phyloP scores from a whole-genome alignment of 2,888 invertebrate species.

The Choreutis nemorana region DNA sequence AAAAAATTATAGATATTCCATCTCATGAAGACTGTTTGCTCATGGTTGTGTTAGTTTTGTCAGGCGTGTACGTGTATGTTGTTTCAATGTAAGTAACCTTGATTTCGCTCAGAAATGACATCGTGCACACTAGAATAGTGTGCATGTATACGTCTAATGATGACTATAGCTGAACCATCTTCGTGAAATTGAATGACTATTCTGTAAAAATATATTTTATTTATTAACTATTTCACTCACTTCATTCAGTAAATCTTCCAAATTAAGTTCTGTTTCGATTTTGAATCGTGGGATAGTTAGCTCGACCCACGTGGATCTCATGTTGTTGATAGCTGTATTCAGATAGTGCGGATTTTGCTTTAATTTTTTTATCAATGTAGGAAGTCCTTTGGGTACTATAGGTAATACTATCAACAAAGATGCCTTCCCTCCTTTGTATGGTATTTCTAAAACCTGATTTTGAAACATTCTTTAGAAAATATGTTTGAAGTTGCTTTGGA shows the following conservation, averaged over 20 bases:
- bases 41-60: too few relatives aligned
- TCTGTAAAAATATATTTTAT: neutral
- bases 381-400: conserved; percentile 65
- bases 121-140: too few relatives aligned
- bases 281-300: conserved; percentile 77
- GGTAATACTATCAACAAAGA: conserved; percentile 80
- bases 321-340: conserved; percentile 49
- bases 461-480: too few relatives aligned
- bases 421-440: conserved; percentile 69
- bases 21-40: too few relatives aligned
- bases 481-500: too few relatives aligned
- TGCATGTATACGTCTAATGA: too few relatives aligned
- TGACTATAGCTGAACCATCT: too few relatives aligned
- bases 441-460: conserved; percentile 71
- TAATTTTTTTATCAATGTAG: conserved; percentile 20
- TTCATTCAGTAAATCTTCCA: conserved; percentile 37
- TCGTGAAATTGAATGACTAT: too few relatives aligned
- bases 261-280: conserved; percentile 67
- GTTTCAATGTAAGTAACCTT: too few relatives aligned
- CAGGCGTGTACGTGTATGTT: too few relatives aligned
- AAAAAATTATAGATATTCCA: too few relatives aligned
- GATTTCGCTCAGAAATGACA: too few relatives aligned
- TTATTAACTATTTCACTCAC: neutral
- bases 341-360: conserved; percentile 23
- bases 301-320: conserved; percentile 42